phyloP scores from a whole-genome alignment of 2,888 invertebrate genomes.

The Elmis aenea region DNA sequence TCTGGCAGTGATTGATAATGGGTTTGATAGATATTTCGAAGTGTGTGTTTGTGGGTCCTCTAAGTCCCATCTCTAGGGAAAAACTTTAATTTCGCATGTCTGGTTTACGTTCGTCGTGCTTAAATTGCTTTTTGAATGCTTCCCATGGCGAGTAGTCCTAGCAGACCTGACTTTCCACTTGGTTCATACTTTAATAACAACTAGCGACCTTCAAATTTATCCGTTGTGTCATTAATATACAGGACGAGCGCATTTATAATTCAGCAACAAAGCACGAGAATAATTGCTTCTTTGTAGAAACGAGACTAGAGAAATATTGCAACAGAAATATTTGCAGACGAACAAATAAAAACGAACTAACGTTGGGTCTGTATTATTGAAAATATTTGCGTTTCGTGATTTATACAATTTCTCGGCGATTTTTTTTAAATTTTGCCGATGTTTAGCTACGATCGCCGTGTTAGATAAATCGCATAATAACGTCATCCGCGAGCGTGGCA shows the following conservation, averaged over 20 bases:
- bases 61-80: conserved; percentile 3
- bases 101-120: conserved; percentile 6
- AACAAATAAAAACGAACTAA: conserved; percentile 5
- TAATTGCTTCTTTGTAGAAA: conserved; percentile 20
- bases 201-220: conserved; percentile 22
- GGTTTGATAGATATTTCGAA: too few species aligned
- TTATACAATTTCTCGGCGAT: conserved; percentile 8
- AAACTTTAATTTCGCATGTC: conserved; percentile 11
- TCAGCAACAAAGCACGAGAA: conserved; percentile 19
- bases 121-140: conserved; percentile 12
- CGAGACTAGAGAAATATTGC: conserved; percentile 17
- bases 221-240: conserved; percentile 21
- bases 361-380: conserved; percentile 6
- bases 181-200: conserved; percentile 21
- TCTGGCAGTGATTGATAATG: too few species aligned
- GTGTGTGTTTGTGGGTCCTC: too few species aligned
- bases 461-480: conserved; percentile 8
- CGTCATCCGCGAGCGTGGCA: too few species aligned
- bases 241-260: conserved; percentile 20
- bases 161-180: conserved; percentile 15
- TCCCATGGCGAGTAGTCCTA: conserved; percentile 8
- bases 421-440: conserved; percentile 6
- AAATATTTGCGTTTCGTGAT: conserved; percentile 9
- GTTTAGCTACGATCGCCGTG: conserved; percentile 2
- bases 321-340: conserved; percentile 11